Evolutionary conservation across 2,888 invertebrate genomes (phyloP), one percentile per base, ranked within the genome.

Genomic region (Resseliella maxima): DNA sequence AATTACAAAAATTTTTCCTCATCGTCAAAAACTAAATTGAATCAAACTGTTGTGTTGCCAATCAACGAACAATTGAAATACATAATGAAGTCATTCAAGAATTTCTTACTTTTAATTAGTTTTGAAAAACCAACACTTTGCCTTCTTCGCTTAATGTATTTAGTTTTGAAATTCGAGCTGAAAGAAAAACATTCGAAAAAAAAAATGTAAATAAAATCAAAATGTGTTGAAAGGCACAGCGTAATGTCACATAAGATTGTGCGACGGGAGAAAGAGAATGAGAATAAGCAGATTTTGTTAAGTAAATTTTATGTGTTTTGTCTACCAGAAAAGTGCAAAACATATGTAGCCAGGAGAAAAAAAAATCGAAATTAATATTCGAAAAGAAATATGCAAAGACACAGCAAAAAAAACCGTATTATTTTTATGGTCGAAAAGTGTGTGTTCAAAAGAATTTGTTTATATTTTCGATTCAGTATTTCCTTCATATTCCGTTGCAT

Each of bases 391-490:
- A 83, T 83, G 38, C 83, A 38, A 24, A 83, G 83, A 83, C 83
- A 83, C 24, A n/a, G 83, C 38, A 38, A 38, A 83, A 83, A 10
- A n/a, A 8, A 15, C 18, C 21, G 12, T 2, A 35, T 36, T 38
- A n/a, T 83, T 83, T n/a, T 83, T 36, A 38, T n/a, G 38, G n/a
- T n/a, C 83, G 83, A 83, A 83, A 38, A 24, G 24, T 83, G 36
- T 83, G 38, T 72, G n/a, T 83, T 21, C n/a, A 8, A 83, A 83
- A 38, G 31, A 31, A 35, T 83, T 83, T 83, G 38, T 81, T 81
- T 83, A 83, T 38, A n/a, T 83, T 83, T 83, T 72, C 72, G 35
- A 83, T 38, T 83, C 83, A 83, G n/a, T 83, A 83, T 83, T 83
- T 83, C 83, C 36, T 83, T 83, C 83, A 83, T 38, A 38, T 83